Evolutionary conservation across 2,113 vertebrate genomes (phyloP).

Genomic region (Xenus cinereus): DNA sequence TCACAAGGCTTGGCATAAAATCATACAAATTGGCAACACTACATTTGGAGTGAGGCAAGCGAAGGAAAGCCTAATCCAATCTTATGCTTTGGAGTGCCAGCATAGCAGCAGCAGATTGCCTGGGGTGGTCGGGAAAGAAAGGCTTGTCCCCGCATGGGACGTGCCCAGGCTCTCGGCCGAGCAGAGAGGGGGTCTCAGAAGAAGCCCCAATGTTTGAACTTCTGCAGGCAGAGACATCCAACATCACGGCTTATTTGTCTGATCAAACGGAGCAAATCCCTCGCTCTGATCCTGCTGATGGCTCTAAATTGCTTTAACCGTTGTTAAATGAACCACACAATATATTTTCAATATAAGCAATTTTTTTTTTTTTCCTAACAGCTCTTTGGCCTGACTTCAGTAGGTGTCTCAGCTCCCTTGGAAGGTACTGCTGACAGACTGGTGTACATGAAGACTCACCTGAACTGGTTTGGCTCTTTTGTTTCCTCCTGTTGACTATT

Average conservation of each 20-base stretch:
- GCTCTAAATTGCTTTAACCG: slow-evolving; percentile 15
- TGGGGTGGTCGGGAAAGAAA: neutral
- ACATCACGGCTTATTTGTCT: neutral
- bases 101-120: neutral
- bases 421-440: neutral
- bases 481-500: neutral
- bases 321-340: slow-evolving; percentile 49
- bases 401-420: neutral
- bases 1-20: slow-evolving; percentile 40
- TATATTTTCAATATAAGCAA: neutral
- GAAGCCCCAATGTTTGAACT: neutral
- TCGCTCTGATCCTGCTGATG: slow-evolving; percentile 23
- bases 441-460: neutral
- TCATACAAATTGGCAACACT: slow-evolving; percentile 8
- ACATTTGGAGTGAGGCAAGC: neutral
- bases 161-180: neutral
- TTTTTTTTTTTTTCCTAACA: neutral
- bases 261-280: slow-evolving; percentile 53
- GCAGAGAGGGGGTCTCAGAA: neutral
- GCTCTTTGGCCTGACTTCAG: neutral
- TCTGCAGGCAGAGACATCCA: neutral
- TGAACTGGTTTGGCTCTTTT: neutral
- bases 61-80: slow-evolving; percentile 41
- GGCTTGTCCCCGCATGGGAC: neutral
- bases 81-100: neutral